phyloP scores from a whole-genome alignment of 2,888 invertebrate genomes.

The Agrochola lychnidis region DNA sequence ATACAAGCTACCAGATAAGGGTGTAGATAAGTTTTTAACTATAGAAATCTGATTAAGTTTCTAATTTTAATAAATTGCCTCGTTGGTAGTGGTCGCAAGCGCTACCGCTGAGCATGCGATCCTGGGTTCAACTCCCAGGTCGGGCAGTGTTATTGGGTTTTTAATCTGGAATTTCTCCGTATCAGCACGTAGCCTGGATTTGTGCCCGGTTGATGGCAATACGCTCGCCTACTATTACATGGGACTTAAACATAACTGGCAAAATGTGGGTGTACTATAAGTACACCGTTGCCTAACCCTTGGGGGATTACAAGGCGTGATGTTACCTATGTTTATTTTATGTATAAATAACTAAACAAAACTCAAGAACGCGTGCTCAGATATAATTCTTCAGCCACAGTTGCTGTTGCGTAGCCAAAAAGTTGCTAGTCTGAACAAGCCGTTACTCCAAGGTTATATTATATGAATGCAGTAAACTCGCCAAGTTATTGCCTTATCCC shows the following conservation, averaged over 20 bases:
- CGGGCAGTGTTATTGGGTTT: too few species aligned
- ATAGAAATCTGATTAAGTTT: neutral
- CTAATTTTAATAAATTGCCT: too few species aligned
- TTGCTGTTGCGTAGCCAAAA: neutral
- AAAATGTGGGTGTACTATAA: too few species aligned
- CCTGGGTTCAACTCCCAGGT: too few species aligned
- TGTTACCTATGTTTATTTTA: neutral
- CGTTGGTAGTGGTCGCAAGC: too few species aligned
- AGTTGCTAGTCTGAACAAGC: neutral
- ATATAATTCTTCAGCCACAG: neutral
- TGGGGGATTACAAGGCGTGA: neutral
- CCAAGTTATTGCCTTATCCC: conserved; percentile 47
- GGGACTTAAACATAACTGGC: too few species aligned
- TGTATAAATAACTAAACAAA: neutral
- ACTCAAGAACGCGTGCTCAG: neutral
- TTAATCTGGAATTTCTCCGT: too few species aligned
- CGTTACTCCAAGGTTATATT: conserved; percentile 41
- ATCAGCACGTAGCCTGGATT: too few species aligned
- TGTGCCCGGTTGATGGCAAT: too few species aligned
- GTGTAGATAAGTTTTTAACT: neutral
- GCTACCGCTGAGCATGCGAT: too few species aligned
- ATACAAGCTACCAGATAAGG: neutral
- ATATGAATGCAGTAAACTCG: conserved; percentile 59
- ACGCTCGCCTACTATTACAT: too few species aligned
- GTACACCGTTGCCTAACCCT: neutral